Conservation (phyloP, 2,113 vertebrate genomes). For the Misgurnus mizolepis region DNA sequence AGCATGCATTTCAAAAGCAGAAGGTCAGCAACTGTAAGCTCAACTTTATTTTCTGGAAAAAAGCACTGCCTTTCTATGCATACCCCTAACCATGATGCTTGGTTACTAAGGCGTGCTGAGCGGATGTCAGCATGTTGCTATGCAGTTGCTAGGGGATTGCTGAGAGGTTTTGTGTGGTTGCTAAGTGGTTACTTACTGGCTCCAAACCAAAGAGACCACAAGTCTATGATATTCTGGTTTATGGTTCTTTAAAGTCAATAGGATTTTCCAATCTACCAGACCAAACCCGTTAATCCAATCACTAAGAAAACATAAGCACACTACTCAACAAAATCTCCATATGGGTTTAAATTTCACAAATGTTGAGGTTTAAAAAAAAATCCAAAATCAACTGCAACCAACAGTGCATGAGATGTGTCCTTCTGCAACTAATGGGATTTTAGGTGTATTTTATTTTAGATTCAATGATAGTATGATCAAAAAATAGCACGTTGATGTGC, state of each 20-base stretch:
- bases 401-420: neutral
- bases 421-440: constrained; percentile 8
- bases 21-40: neutral
- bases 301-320: too few species aligned
- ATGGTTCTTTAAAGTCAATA: neutral
- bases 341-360: too few species aligned
- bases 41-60: neutral
- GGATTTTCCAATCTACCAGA: neutral
- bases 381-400: neutral
- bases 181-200: neutral
- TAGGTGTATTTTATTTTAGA: neutral
- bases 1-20: neutral
- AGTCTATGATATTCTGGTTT: neutral
- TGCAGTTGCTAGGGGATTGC: neutral
- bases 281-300: too few species aligned
- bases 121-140: neutral
- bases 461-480: neutral
- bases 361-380: neutral
- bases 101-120: too few species aligned
- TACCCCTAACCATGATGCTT: too few species aligned
- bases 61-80: too few species aligned
- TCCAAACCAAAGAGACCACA: neutral
- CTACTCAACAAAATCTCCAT: too few species aligned
- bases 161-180: neutral
- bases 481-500: constrained; percentile 1